These are phyloP conservation scores for Petrophora chlorosata DNA, from an alignment of 2,888 invertebrate genomes.

Conservation along the genomic window DNA sequence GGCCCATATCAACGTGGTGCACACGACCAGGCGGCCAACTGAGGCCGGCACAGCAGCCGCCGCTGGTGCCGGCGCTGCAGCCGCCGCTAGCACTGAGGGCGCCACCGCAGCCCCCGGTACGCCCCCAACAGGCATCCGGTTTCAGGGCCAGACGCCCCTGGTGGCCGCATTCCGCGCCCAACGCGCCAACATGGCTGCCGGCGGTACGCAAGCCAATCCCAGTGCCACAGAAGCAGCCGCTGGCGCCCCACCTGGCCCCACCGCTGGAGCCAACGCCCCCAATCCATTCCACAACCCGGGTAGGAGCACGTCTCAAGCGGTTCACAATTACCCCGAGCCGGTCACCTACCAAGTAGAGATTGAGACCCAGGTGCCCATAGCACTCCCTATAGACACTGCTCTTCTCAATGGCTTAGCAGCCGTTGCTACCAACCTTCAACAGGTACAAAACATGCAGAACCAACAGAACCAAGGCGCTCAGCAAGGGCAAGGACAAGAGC, in stretches of 20 bases:
- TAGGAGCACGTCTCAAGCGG: slow-evolving; percentile 42
- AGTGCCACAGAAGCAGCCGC: not conserved
- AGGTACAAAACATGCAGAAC: slow-evolving; percentile 4
- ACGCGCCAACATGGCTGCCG: too few species aligned
- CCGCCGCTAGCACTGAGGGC: not conserved
- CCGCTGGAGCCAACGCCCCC: not conserved
- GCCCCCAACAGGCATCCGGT: too few species aligned
- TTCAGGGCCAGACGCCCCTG: too few species aligned
- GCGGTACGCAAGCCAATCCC: too few species aligned
- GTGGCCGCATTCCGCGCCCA: too few species aligned
- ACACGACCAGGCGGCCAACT: too few species aligned
- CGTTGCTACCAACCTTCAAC: slow-evolving; percentile 29
- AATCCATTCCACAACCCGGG: too few species aligned
- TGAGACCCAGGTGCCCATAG: slow-evolving; percentile 62
- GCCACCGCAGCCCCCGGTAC: not conserved
- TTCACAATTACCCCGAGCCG: slow-evolving; percentile 43
- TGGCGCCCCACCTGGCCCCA: not conserved
- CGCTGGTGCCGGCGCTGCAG: not conserved
- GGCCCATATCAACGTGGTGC: slow-evolving; percentile 65
- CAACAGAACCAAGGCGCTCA: not conserved
- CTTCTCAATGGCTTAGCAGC: slow-evolving; percentile 48
- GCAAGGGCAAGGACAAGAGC: slow-evolving; percentile 20
- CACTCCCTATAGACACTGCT: slow-evolving; percentile 56
- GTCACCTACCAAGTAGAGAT: slow-evolving; percentile 66
- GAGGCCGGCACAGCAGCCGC: too few species aligned